These are phyloP conservation scores for Cavia porcellus DNA, from an alignment of 2,113 vertebrate species.

Conservation along the genomic window DNA sequence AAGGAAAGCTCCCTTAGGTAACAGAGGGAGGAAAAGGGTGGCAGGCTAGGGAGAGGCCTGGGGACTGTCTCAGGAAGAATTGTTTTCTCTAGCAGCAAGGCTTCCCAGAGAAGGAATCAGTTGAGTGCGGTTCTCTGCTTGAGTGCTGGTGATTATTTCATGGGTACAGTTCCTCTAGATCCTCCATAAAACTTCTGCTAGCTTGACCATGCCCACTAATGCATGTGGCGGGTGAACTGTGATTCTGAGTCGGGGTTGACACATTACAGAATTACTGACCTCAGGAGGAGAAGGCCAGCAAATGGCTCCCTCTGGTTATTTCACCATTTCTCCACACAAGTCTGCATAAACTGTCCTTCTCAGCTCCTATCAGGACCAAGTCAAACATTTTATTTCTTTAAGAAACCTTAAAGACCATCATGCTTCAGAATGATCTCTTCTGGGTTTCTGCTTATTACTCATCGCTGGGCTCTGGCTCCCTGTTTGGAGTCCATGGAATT, in stretches of 20 bases:
- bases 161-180: neutral
- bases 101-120: neutral
- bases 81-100: neutral
- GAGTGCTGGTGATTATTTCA: no score
- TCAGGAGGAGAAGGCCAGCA: neutral
- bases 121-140: neutral
- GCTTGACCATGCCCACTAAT: neutral
- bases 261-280: neutral
- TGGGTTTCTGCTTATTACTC: neutral
- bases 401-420: neutral
- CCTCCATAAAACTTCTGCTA: neutral
- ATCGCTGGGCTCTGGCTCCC: neutral
- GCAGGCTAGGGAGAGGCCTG: rapidly evolving
- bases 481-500: neutral
- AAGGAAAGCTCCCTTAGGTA: neutral
- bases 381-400: neutral
- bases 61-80: neutral
- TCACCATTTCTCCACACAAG: neutral
- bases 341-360: neutral
- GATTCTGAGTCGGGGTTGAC: neutral
- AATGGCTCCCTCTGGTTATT: neutral
- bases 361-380: neutral
- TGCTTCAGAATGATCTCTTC: neutral
- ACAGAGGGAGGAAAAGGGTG: neutral
- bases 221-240: neutral